phyloP scores from a whole-genome alignment of 2,797 vertebrate species.

The Oreonectes daqikongensis region DNA sequence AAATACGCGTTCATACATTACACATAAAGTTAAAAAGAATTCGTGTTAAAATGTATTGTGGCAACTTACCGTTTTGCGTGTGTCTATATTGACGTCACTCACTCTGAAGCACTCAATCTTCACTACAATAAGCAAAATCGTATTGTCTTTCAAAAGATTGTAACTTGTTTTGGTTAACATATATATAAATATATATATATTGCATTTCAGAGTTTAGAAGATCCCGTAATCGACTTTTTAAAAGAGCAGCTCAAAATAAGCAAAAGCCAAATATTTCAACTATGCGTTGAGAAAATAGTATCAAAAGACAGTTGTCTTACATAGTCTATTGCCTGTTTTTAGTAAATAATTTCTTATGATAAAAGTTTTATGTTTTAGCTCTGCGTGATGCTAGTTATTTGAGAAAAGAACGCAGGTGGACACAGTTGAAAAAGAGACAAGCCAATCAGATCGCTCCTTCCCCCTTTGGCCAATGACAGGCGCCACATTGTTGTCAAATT shows the following conservation, averaged over 20 bases:
- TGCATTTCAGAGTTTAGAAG: background rate
- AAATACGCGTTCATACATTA: background rate
- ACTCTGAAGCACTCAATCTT: background rate
- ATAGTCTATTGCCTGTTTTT: slow-evolving; percentile 14
- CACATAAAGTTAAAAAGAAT: background rate
- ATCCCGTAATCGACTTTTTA: background rate
- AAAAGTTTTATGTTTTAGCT: slow-evolving; percentile 70
- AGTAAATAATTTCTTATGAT: slow-evolving; percentile 44
- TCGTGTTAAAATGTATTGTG: slow-evolving; percentile 4
- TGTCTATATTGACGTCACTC: slow-evolving; percentile 38
- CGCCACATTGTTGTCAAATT: slow-evolving; percentile 99
- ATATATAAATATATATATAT: background rate
- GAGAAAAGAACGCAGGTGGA: slow-evolving; percentile 84
- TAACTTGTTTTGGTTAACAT: background rate
- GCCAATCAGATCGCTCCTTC: slow-evolving; percentile 89
- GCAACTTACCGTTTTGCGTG: slow-evolving; percentile 35
- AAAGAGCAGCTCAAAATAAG: background rate
- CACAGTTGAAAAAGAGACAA: slow-evolving; percentile 83
- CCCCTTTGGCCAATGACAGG: slow-evolving; percentile 92
- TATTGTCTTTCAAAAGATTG: background rate
- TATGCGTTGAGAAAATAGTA: background rate
- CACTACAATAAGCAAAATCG: background rate
- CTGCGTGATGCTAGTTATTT: slow-evolving; percentile 82
- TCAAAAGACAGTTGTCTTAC: slow-evolving; percentile 2
- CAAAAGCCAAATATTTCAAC: background rate